Evolutionary conservation across 2,797 vertebrate species (phyloP), one percentile per base, ranked within the genome.

Genomic region (Podarcis siculus): DNA sequence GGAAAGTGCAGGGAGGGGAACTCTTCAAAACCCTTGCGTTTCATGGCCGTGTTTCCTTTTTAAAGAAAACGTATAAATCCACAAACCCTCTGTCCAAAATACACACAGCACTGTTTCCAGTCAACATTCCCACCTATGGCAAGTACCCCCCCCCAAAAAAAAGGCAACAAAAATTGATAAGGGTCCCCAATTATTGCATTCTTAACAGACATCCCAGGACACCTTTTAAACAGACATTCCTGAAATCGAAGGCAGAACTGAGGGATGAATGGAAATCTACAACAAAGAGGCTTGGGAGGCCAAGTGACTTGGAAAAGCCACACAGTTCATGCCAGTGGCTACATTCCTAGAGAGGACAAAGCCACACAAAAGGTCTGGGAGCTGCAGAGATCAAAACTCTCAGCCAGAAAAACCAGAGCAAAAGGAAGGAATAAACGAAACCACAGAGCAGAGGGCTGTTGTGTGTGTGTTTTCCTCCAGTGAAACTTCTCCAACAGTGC

Each of bases 301-400:
- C 71, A 75, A 55, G 45, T 37, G 71, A 61, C 39, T 45, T 27
- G 82, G 72, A 76, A 81, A 85, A 85, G 42, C 71, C 83, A 49
- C 83, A 67, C n/a, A n/a, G 39, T 58, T 85, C 25, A 35, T 8
- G n/a, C 61, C 55, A 32, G 39, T 37, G 83, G 71, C 42, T 39
- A 81, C 61, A 55, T 75, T 85, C 83, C 71, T 76, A 55, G 45
- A 42, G 77, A 61, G 61, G 37, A 82, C 79, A 82, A 87, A 82
- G 79, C 71, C 69, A 75, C 42, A 82, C 58, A 86, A 69, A 55
- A 86, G 39, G 12, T 76, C 77, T 55, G 25, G 17, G 75, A 66
- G 67, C 55, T n/a, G 35, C 19, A 27, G 21, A 61, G 17, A 30
- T 71, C 30, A 37, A 58, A 83, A 30, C 79, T n/a, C 71, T 66